Evolutionary conservation across 2,888 invertebrate genomes (phyloP).

Genomic region (Xanthorhoe spadicearia): DNA sequence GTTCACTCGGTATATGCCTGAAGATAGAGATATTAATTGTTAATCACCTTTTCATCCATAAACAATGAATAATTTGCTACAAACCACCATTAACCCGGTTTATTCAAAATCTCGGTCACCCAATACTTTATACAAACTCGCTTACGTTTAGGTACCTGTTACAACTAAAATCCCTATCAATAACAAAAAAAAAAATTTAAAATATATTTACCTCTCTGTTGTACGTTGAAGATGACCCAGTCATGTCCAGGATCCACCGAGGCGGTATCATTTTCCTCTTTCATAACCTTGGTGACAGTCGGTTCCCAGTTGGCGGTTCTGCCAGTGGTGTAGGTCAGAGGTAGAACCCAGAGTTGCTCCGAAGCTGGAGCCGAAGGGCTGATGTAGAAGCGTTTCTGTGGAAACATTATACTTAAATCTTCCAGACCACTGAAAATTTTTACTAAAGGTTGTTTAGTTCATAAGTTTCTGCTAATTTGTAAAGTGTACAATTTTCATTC

Average conservation of each 20-base stretch:
- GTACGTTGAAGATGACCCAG: constrained; percentile 87
- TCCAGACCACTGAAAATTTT: too few species aligned
- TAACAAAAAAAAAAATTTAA: too few species aligned
- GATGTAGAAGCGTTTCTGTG: constrained; percentile 73
- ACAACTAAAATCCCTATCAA: too few species aligned
- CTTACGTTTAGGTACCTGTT: too few species aligned
- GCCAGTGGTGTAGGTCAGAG: constrained; percentile 71
- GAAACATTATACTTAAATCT: constrained; percentile 21
- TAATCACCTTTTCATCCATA: too few species aligned
- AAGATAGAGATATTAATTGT: constrained; percentile 40
- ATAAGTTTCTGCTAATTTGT: too few species aligned
- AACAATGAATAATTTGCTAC: neutral
- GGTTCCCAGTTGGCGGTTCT: constrained; percentile 72
- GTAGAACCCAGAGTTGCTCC: constrained; percentile 72
- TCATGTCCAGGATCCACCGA: constrained; percentile 61
- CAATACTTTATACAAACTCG: too few species aligned
- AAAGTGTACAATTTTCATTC: too few species aligned
- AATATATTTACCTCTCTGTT: constrained; percentile 83
- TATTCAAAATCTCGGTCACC: too few species aligned
- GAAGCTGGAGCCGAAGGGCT: constrained; percentile 56
- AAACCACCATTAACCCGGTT: too few species aligned
- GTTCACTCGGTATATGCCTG: constrained; percentile 88
- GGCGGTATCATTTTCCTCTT: constrained; percentile 47
- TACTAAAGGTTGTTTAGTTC: too few species aligned
- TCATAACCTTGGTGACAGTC: constrained; percentile 59